Percentiles rank a stretch among this genome's conserved stretches.
phyloP scores from a whole-genome alignment of 2,888 invertebrate species.

The Epsilonema sp. region DNA sequence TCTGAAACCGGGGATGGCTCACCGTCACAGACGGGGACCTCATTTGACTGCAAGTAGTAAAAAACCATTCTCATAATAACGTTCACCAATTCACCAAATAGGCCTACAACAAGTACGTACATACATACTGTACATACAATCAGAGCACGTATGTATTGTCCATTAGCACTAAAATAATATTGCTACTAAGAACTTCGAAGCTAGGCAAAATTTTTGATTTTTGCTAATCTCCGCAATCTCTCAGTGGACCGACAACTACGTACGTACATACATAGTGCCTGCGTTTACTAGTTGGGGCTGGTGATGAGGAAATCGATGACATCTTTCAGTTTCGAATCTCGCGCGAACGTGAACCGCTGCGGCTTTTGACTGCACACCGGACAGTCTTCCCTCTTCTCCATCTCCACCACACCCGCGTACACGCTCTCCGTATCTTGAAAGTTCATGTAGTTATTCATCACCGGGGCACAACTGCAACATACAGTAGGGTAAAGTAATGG shows the following conservation, averaged over 20 bases:
- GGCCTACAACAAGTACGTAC: no score
- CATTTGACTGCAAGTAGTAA: constrained; percentile 47
- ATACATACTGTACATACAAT: no score
- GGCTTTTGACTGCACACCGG: constrained; percentile 47
- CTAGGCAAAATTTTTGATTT: no score
- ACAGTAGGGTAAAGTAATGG: constrained; percentile 1
- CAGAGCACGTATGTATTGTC: no score
- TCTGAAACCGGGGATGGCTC: constrained; percentile 59
- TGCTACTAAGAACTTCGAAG: no score
- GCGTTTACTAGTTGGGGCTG: constrained; percentile 43
- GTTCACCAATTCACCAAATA: no score
- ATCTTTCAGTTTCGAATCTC: constrained; percentile 48
- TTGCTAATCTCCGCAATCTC: no score
- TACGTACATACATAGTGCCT: neutral
- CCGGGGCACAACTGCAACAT: constrained; percentile 53
- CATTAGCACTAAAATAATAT: no score
- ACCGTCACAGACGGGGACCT: constrained; percentile 58
- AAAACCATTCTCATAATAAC: no score
- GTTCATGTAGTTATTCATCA: constrained; percentile 85
- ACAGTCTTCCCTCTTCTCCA: constrained; percentile 65
- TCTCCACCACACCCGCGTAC: constrained; percentile 80
- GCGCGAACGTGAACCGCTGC: constrained; percentile 26
- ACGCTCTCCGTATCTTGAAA: constrained; percentile 88
- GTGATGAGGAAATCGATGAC: constrained; percentile 60
- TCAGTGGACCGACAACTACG: neutral